Conservation (phyloP, 2,113 vertebrate species). For the Mungos mungo region DNA sequence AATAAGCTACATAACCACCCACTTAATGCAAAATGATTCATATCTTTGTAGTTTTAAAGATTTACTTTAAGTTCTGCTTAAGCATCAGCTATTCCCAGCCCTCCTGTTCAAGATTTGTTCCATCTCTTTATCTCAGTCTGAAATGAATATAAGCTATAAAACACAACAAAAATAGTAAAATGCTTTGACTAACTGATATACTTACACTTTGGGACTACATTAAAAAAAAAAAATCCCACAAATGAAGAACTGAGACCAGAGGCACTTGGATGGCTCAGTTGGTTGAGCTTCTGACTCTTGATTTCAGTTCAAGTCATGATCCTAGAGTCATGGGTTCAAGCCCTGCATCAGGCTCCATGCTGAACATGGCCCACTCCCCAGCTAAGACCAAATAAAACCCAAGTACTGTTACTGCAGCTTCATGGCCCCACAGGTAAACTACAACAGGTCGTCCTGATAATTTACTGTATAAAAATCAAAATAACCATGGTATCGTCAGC, state of each 20-base stretch:
- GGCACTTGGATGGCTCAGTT: too few relatives aligned
- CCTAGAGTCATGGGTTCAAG: too few relatives aligned
- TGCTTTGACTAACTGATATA: not conserved
- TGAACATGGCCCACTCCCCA: too few relatives aligned
- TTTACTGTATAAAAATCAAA: not conserved
- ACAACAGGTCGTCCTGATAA: not conserved
- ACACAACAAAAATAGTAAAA: not conserved
- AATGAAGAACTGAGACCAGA: not conserved
- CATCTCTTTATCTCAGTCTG: not conserved
- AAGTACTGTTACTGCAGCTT: not conserved
- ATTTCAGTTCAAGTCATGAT: too few relatives aligned
- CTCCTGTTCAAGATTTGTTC: not conserved
- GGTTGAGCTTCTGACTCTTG: too few relatives aligned
- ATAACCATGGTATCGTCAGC: not conserved
- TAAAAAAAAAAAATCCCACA: not conserved
- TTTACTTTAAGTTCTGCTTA: not conserved
- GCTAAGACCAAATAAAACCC: not conserved
- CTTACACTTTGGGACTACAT: not conserved
- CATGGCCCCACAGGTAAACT: not conserved
- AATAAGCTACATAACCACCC: not conserved
- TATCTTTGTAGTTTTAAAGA: not conserved
- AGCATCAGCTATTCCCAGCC: not conserved
- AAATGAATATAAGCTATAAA: not conserved
- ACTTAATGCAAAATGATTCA: not conserved
- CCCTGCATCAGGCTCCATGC: too few relatives aligned